Base-by-base conservation (phyloP, 1,140 invertebrate genomes). In the Vanessa atalanta region DNA sequence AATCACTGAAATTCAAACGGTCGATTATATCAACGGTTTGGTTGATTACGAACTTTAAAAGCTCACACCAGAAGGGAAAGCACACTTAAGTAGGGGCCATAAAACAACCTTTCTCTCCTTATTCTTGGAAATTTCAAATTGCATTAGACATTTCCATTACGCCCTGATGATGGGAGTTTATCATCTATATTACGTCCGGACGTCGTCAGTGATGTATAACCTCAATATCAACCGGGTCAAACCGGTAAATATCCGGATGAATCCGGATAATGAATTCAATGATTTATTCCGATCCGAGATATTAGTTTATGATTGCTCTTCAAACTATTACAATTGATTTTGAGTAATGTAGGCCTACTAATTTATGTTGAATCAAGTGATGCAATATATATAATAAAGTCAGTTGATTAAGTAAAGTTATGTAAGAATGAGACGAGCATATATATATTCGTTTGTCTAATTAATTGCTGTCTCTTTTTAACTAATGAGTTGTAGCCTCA, bases 131-230 rank as follows among this genome's bases (percentile, higher is more conserved):
- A 61, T 61, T 37, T 16, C 14, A 61, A 61, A 61, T 61, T 23
- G 26, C 23, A 61, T 68, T 57, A 68, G 66, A 57, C 20, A 26
- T 53, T 57, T 57, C 66, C 51, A 68, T 68, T 68, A 57, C 66
- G 26, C 31, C 31, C 20, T 16, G 31, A 68, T 43, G 51, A 57
- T 43, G 11, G n/a, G 37, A 68, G 31, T 68, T 68, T 68, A 26
- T 68, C 66, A 68, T 57, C 51, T 68, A 31, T 68, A 68, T 68
- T 68, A 57, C 37, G 26, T 13, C 50, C 66, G 23, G 51, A 60
- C 47, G 65, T 43, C 50, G 51, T 67, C 51, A 55, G 55, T 61
- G 57, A 61, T 61, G 26, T 61, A 61, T 61, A 61, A 61, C 7
- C 57, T 61, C 26, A 61, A 61, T 61, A 61, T 61, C 26, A 61